Conservation (phyloP, 2,113 vertebrate species). For the Thomomys bottae region DNA sequence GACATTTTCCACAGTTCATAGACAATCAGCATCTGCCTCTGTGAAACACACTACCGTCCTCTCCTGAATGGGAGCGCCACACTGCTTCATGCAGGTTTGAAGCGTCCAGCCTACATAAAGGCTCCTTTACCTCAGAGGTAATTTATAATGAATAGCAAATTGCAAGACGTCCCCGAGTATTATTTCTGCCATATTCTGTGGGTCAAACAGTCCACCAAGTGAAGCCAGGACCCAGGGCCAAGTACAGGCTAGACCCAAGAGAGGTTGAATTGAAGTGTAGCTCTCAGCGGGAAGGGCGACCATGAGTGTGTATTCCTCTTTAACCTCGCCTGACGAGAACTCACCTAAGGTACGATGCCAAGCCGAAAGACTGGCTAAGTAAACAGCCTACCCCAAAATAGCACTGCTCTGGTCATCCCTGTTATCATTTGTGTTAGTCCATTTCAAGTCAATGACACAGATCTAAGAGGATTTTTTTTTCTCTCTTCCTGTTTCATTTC, state of each 20-base stretch:
- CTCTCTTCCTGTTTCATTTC: not conserved
- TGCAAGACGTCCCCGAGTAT: not conserved
- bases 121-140: not conserved
- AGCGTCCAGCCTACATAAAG: not conserved
- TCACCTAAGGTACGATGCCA: not conserved
- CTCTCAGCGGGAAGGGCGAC: not conserved
- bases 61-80: not conserved
- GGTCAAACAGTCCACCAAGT: not conserved
- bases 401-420: not conserved
- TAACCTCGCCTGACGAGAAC: not conserved
- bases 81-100: not conserved
- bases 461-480: not conserved
- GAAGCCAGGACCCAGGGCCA: not conserved
- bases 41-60: fast-evolving
- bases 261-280: not conserved
- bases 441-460: not conserved
- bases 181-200: not conserved
- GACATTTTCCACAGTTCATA: not conserved
- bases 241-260: not conserved
- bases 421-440: not conserved
- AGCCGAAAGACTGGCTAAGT: not conserved
- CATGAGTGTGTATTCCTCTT: not conserved
- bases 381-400: not conserved
- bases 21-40: not conserved
- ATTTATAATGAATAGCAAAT: not conserved